Base-by-base conservation (phyloP, 2,113 vertebrate genomes). In the Aepyceros melampus region DNA sequence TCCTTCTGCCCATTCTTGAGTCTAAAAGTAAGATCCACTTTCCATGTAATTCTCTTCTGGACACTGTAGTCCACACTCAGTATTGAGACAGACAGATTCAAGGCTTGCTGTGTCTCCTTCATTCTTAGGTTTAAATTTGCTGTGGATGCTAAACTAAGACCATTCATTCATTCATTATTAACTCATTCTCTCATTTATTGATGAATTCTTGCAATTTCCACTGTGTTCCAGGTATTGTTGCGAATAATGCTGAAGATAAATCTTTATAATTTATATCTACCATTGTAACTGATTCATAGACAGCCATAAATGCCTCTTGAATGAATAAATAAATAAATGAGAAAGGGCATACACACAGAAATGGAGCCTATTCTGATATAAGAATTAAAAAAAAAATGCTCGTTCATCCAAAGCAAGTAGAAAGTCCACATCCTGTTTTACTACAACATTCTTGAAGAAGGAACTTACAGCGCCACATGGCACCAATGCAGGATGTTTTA, bases 401-500 rank as follows among this genome's bases (percentile, higher is more conserved):
- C 91, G 23, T 67, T 25, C 84, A 36, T 87, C n/a, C 40, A 84
- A 47, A 91, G 36, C 62, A 89, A 27, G 8, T 14, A 89, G 51
- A 90, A 92, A 92, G 45, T 17, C 16, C 5, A 67, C 43, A 94
- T 90, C 36, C 15, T 74, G 6, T 82, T 21, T 95, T 95, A 71
- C 78, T 82, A 58, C 3, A 13, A 64, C 64, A 92, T 81, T 95
- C 55, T 58, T 7, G 31, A 58, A 92, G 89, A 90, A 96, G 56
- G 47, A 95, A 85, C 11, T 85, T 94, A 76, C 1, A 94, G 53
- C 36, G 87, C 71, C 21, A 78, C n/a, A 33, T 95, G 81, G 67
- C 33, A 92, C 64, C 19, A 88, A 55, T 85, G 51, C 16, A 40
- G 96, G 49, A n/a, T 51, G 76, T 92, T 94, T 97, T 95, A 94